Evolutionary conservation across 2,888 invertebrate genomes (phyloP), one percentile per base, ranked within the genome.

Genomic region (Oscheius myriophilus): DNA sequence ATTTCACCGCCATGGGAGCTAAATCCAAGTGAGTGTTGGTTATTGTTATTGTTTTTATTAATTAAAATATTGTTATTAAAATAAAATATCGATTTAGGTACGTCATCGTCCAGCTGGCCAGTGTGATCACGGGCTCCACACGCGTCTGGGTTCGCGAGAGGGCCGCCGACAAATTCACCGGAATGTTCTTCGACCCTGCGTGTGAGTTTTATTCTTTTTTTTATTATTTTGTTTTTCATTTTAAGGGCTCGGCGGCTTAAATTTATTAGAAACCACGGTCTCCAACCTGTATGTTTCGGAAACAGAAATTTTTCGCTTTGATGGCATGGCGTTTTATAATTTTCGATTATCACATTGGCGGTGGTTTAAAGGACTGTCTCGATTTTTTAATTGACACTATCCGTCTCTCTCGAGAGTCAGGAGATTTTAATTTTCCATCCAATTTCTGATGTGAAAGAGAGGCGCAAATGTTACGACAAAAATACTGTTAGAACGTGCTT

Each of bases 131-230:
- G 6, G 84, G 85, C 21, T 75, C 84, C 0, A 80, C 83, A 12
- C 67, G 78, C 67, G 76, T 84, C 25, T 86, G 82, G 82, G 79
- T 86, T 21, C 70, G 85, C 39, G 82, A 82, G 61, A 68, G 84
- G 64, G 84, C 83, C 3, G 82, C 83, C 4, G 80, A 81, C 11
- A 84, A 84, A 65, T 78, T 78, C 61, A 59, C 81, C n/a, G 79
- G 79, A 62, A 78, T 86, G 26, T 78, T 84, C 70, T 85, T 71
- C 70, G 85, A 85, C 71, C 85, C 85, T 33, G 84, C 84, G 7
- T 71, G 85, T 85, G 58, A 73, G 57, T 71, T 55, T 25, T 23
- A 33, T 18, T 52, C 21, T 26, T 46, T 42, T n/a, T 41, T 52
- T 16, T 1, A 39, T 12, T 41, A 14, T 14, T 14, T 46, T 61